A percentile compares a stretch with the other conserved stretches of the same genome.
Conservation (phyloP, 2,797 vertebrate genomes). For the Ctenopoma multispine region DNA sequence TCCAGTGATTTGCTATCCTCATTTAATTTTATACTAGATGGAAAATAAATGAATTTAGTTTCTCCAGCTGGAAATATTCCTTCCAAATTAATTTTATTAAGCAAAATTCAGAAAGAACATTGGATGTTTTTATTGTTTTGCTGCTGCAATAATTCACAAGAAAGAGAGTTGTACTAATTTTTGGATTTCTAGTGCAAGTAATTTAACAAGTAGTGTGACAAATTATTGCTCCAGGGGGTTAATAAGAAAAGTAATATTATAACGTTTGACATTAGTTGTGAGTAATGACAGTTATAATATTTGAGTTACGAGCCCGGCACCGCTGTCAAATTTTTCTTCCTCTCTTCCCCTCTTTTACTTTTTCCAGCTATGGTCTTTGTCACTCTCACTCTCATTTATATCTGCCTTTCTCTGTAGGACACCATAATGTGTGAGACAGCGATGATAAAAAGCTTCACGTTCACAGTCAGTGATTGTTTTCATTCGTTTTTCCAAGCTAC, state of each 20-base stretch:
- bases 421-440: conserved; percentile 11
- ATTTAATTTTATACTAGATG: neutral
- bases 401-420: conserved; percentile 9
- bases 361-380: conserved; percentile 20
- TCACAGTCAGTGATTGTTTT: conserved; percentile 13
- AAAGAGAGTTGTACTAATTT: neutral
- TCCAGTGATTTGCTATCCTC: neutral
- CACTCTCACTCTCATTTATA: conserved; percentile 28
- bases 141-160: neutral
- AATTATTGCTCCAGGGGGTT: conserved; percentile 23
- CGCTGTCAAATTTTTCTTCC: conserved; percentile 31
- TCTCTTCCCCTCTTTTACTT: neutral
- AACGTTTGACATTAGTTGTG: conserved; percentile 41
- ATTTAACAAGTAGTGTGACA: conserved; percentile 37
- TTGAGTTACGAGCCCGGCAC: conserved; percentile 32
- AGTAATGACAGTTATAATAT: conserved; percentile 27
- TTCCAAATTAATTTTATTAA: neutral
- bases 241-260: conserved; percentile 48
- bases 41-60: neutral
- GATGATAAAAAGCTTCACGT: conserved; percentile 16
- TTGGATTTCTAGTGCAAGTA: conserved; percentile 22
- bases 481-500: conserved; percentile 15
- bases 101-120: neutral
- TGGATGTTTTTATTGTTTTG: neutral
- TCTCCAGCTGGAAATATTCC: neutral